Conservation (phyloP, 2,113 vertebrate genomes). For the Plectropomus leopardus region DNA sequence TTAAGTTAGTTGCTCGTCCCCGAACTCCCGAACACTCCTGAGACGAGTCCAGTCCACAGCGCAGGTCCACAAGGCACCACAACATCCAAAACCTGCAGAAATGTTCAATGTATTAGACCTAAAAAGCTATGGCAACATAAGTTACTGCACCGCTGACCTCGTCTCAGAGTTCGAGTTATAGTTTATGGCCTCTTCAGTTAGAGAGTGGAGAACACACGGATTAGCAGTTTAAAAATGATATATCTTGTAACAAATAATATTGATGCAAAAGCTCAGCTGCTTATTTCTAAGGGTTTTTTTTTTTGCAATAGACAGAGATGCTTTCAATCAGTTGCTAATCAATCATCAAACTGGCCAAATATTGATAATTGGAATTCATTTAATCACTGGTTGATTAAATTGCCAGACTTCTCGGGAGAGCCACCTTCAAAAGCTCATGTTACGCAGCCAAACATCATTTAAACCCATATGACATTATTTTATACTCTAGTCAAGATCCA, state of each 20-base stretch:
- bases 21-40: slow-evolving; percentile 55
- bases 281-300: neutral
- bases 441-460: neutral
- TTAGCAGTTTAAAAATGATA: neutral
- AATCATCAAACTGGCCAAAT: no score
- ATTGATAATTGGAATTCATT: no score
- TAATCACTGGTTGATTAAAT: neutral
- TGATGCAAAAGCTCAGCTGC: neutral
- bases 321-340: neutral
- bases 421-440: neutral
- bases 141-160: neutral
- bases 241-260: neutral
- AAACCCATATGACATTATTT: neutral
- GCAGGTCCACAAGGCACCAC: slow-evolving; percentile 43
- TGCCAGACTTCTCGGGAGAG: neutral
- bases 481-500: neutral
- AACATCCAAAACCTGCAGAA: slow-evolving; percentile 56
- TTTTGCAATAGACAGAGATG: neutral
- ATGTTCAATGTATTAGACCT: neutral
- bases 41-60: slow-evolving; percentile 64
- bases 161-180: neutral
- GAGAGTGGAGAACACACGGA: neutral
- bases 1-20: slow-evolving; percentile 54
- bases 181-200: neutral
- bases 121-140: neutral